Evolutionary conservation across 2,113 vertebrate genomes (phyloP), one percentile per base, ranked within the genome.

Genomic region (Cryptoleucopteryx plumbea): DNA sequence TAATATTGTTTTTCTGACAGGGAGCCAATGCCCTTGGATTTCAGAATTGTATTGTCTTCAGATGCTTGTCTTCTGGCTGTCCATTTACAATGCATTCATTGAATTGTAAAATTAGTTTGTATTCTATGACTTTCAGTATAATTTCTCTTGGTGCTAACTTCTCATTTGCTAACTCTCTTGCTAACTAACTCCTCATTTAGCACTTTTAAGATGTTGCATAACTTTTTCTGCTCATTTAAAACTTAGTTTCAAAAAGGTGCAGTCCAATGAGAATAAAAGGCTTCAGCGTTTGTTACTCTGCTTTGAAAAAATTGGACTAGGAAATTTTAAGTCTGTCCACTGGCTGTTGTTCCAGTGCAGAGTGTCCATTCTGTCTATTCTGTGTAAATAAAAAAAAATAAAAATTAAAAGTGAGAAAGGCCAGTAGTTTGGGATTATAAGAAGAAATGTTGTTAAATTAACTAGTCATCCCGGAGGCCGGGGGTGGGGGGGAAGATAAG

Each of bases 391-490:
- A 83, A 58, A 25, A 43, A 45, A 34, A 6, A 27, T 3, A 43
- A 62, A 82, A 45, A 32, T 15, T 8, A 5, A 17, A 74, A 73
- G 10, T 59, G 42, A 59, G 68, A 85, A 85, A 68, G 23, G 18
- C 40, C 26, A 25, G 27, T 40, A 25, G 59, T 91, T 70, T 80
- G 19, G 13, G 43, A 43, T 65, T 65, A 19, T 73, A 29, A 34
- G 23, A 59, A 59, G 36, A 56, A 59, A 25, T 55, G 34, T 40
- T 66, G 8, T 48, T 82, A 66, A 70, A 61, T 34, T 84, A 50
- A 65, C 36, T 72, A 16, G 9, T 72, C 45, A 68, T 61, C 50
- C 26, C 1, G 2, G 8, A 8, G 12, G 17, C 8, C 0, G 2
- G 9, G 9, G 9, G 9, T 25, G 9, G 2, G 8, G 31, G 10